phyloP scores from a whole-genome alignment of 2,797 vertebrate species.

The Anomalospiza imberbis region DNA sequence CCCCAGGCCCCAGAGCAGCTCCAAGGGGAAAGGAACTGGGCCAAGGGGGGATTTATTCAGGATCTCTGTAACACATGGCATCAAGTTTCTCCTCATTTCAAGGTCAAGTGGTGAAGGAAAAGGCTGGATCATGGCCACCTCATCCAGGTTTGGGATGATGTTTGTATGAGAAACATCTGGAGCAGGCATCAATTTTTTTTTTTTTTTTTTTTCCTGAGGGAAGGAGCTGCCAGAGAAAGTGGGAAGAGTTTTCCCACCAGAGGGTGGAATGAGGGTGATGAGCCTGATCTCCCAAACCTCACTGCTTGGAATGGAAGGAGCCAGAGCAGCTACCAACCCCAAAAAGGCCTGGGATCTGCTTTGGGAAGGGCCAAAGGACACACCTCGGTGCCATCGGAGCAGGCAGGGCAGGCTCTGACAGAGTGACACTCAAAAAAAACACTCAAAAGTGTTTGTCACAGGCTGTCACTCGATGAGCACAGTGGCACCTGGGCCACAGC shows the following conservation, averaged over 20 bases:
- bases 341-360: not conserved
- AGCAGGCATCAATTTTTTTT: not conserved
- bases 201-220: too few species aligned
- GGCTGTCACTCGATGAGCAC: not conserved
- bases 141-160: not conserved
- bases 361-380: not conserved
- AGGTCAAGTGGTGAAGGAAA: not conserved
- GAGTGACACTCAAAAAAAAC: too few species aligned
- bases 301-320: not conserved
- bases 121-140: fast-evolving
- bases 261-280: not conserved
- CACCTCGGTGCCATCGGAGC: fast-evolving
- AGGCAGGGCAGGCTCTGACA: not conserved
- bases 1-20: not conserved
- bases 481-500: not conserved
- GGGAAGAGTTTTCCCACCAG: not conserved
- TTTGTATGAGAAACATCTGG: not conserved
- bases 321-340: not conserved
- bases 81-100: not conserved
- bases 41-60: not conserved
- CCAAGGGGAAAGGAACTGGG: not conserved
- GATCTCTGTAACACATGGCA: not conserved
- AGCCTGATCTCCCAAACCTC: not conserved
- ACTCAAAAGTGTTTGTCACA: not conserved
- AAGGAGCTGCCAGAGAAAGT: not conserved